phyloP scores from a whole-genome alignment of 2,113 vertebrate species.

The Gymnarchus niloticus region DNA sequence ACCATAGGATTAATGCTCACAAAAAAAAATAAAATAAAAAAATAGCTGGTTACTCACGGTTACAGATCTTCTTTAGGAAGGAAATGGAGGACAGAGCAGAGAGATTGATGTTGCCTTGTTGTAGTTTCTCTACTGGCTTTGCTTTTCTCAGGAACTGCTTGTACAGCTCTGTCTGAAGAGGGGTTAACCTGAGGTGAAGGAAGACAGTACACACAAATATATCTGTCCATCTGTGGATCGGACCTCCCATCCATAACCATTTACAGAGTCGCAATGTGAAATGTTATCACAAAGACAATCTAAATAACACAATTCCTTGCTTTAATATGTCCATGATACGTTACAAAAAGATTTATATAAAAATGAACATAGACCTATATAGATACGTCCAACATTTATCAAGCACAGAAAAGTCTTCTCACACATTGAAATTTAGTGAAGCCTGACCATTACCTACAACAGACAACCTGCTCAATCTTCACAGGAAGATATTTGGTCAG shows the following conservation, averaged over 20 bases:
- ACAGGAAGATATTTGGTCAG: constrained; percentile 96
- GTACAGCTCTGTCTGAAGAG: constrained; percentile 83
- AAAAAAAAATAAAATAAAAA: background rate
- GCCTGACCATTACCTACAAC: constrained; percentile 74
- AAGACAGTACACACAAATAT: background rate
- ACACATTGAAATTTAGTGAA: background rate
- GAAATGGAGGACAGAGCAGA: constrained; percentile 96
- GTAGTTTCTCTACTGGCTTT: constrained; percentile 77
- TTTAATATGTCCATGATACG: too few relatives aligned
- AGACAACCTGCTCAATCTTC: constrained; percentile 95
- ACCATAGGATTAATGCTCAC: too few relatives aligned
- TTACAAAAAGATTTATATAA: too few relatives aligned
- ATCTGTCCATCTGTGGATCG: too few relatives aligned
- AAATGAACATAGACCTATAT: too few relatives aligned
- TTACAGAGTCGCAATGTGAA: background rate
- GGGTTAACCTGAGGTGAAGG: constrained; percentile 69
- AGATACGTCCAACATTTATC: background rate
- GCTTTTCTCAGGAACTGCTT: constrained; percentile 82
- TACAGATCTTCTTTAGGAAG: constrained; percentile 92
- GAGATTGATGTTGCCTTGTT: constrained; percentile 77
- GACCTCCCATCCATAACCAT: too few relatives aligned
- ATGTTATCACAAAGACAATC: background rate
- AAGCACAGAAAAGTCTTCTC: background rate
- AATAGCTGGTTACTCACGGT: constrained; percentile 71
- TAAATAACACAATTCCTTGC: too few relatives aligned